Evolutionary conservation across 2,888 invertebrate genomes (phyloP), one percentile per base, ranked within the genome.

Genomic region (Eretmocerus hayati): DNA sequence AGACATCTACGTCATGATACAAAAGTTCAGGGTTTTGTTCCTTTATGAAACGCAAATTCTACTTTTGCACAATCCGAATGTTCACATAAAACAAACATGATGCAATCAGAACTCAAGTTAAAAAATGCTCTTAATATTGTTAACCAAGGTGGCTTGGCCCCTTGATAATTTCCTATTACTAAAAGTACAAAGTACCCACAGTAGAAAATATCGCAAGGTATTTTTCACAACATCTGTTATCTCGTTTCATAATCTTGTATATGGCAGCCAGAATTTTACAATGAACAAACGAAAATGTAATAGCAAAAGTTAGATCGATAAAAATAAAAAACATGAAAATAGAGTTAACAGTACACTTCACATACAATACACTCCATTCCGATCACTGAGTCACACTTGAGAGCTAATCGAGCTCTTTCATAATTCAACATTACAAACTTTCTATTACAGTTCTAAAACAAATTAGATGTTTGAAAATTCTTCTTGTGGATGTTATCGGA

Each of bases 191-290:
- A 48, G 46, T 46, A 50, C 44, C 46, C 47, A 43, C 36, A 42
- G 43, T 47, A 22, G 20, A 16, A 48, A 50, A 26, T 51, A 55
- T 46, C 42, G 26, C 18, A 45, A 42, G 49, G 51, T 50, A 48
- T 49, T 48, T 48, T 42, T 48, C 36, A 33, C 6, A 26, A 26
- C n/a, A n/a, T n/a, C n/a, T 33, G 9, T 18, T 32, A 40, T 35
- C 39, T 44, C 46, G 38, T 37, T 42, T 32, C 23, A 38, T 48
- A 49, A 53, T 56, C 48, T 52, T 54, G 45, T 59, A 62, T 67
- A 69, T 68, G 69, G 68, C 68, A 68, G 66, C 65, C 64, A 64
- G 63, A 68, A 67, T 66, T 59, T 54, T 54, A 61, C 62, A 59
- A 46, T 46, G 38, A 53, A 53, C 30, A 43, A 61, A 58, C 50